Evolutionary conservation across 2,113 vertebrate genomes (phyloP), one percentile per base, ranked within the genome.

Genomic region (Dendrocopos noguchii): DNA sequence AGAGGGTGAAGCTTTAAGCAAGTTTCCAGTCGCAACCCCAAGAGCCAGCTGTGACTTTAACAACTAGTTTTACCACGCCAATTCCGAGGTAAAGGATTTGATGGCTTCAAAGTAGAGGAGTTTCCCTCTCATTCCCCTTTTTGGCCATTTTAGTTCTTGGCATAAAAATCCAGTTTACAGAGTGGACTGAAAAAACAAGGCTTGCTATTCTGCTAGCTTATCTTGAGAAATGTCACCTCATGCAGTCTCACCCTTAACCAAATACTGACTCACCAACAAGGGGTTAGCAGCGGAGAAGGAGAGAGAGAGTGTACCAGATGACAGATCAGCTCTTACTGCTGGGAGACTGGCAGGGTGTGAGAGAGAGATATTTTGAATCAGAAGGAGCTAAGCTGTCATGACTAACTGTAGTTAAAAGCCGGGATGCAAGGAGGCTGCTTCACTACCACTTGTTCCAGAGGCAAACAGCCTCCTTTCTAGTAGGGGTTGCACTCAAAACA

Each of bases 231-330:
- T 91, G 82, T 90, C 91, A 88, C 91, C 73, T 85, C 87, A 80
- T 3, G 1, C 76, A 72, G 87, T 95, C 90, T 96, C 91, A 94
- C 94, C 87, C 94, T 94, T 94, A 95, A 92, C 95, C 94, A 96
- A 96, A 96, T 90, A 96, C 84, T 96, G 94, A 96, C 89, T 96
- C 96, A 95, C 95, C 68, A 91, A 63, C 57, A 25, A 84, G 76
- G 68, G 86, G 61, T 82, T 80, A 87, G 89, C 84, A 80, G 61
- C 0, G 0, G 76, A 52, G 84, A 80, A 85, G 31, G 61, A 94
- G 88, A 84, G 77, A 94, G 66, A 71, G 70, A 36, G 36, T 80
- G 65, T 4, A 17, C 29, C 63, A 72, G 57, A 84, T 71, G 92
- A 82, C 29, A 83, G 72, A 74, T 28, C 87, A 80, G 52, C 42